Evolutionary conservation across 2,888 invertebrate genomes (phyloP), one percentile per base, ranked within the genome.

Genomic region (Pachycephus smyrnensis): DNA sequence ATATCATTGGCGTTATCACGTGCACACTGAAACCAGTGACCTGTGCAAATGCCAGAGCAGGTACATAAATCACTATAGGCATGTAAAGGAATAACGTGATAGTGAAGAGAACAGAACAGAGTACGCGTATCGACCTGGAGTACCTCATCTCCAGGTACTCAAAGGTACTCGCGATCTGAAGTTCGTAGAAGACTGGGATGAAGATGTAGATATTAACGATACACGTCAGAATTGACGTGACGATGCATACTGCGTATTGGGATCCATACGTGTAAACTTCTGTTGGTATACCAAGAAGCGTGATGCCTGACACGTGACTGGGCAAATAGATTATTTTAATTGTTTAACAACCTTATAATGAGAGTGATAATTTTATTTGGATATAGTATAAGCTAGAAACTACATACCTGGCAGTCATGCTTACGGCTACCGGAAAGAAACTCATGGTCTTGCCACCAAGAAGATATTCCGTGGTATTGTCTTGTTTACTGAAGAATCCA

Each of bases 221-320:
- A 12, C 87, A 82, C 11, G 83, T 81, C 11, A 88, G 11, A 0
- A 93, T 83, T 74, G 92, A 90, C 4, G 93, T 90, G 12, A 94
- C 76, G 23, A 91, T 86, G 75, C 92, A 89, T 32, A 92, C 88
- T 81, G 92, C 90, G 88, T 95, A 96, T 83, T 94, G 94, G 0
- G 95, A 94, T 6, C 96, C 96, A 87, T 94, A 94, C 73, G 93
- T 92, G 88, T 96, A 96, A 82, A 96, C 94, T 89, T 96, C 96
- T 0, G 96, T 94, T 0, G 96, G 96, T 4, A 95, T 94, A 0
- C 95, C 96, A 11, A 96, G 92, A 11, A 96, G 90, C 1, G 95
- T 95, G 76, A 96, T 94, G 73, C 96, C 96, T 2, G 96, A 96
- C 83, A 96, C 92, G 84, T 95, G 95, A 86, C 96, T 96, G 31